Evolutionary conservation across 2,888 invertebrate species (phyloP), one percentile per base, ranked within the genome.

Genomic region (Amaurobius ferox): DNA sequence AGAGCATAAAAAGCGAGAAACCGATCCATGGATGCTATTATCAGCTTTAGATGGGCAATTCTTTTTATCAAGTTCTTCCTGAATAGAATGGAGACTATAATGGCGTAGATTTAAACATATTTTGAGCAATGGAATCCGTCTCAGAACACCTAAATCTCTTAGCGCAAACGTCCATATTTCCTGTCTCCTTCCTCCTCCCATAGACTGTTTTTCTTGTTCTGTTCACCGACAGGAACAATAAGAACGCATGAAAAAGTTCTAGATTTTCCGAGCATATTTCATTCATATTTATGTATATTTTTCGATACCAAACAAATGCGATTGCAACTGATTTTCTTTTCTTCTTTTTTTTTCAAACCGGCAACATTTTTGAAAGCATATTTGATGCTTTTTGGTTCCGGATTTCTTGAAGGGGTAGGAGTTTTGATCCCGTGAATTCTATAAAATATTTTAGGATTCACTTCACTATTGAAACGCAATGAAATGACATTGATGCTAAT

Each of bases 271-370:
- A 7, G 44, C 44, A 44, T 44, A 44, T 44, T 44, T 44, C 44
- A 44, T 44, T 44, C 44, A 44, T 44, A 44, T 44, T 44, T 44
- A 44, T 44, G 44, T 16, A 16, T 44, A 44, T 44, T 44, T 44
- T 44, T 44, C 44, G 44, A 44, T 44, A 16, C 13, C 6, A 44
- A 44, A 44, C 44, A 7, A 44, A 16, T 16, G 16, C 2, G 44
- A 44, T 16, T 44, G 9, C 9, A 35, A 9, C 35, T 7, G 9
- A 35, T 35, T 35, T 35, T 7, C 9, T 35, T 7, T 9, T n/a
- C n/a, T n/a, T n/a, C n/a, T n/a, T n/a, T n/a, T n/a, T 7, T 35
- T 7, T 35, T 5, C 35, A 35, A 35, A 5, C 9, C 9, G 44
- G 44, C 16, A 16, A 44, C 9, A 16, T 44, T 44, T 44, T 16